Conservation (phyloP, 2,797 vertebrate genomes). For the Iguana delicatissima region DNA sequence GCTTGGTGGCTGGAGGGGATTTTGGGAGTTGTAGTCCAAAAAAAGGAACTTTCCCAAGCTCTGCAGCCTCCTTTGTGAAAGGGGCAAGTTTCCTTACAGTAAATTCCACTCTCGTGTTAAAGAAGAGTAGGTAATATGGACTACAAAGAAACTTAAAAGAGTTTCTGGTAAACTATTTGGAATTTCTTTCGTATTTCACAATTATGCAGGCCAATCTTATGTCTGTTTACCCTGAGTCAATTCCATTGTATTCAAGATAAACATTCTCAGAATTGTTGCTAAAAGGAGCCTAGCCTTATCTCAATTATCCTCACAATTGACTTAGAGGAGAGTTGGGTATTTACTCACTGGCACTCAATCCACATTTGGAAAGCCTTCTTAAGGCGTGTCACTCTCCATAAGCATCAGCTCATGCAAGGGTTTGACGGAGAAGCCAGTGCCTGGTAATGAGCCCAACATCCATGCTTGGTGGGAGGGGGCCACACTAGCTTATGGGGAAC, state of each 20-base stretch:
- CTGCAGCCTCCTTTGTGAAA: background rate
- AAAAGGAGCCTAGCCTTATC: background rate
- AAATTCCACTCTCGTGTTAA: background rate
- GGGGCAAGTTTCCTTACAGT: background rate
- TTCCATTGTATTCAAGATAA: background rate
- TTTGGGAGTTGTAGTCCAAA: too few species aligned
- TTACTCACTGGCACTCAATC: background rate
- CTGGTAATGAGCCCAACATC: background rate
- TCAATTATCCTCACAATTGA: background rate
- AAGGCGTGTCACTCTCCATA: background rate
- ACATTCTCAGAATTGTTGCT: background rate
- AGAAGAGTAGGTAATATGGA: too few species aligned
- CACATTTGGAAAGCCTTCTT: background rate
- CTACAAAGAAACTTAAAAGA: background rate
- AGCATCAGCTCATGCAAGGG: background rate
- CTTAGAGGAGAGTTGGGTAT: background rate
- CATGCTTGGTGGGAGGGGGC: background rate
- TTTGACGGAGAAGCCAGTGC: background rate
- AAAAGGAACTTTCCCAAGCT: too few species aligned
- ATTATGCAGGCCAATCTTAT: background rate
- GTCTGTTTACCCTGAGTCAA: background rate
- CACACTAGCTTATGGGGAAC: too few species aligned
- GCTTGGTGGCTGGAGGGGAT: too few species aligned
- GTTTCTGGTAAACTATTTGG: background rate
- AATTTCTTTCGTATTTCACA: background rate